These are phyloP conservation scores for Epizoanthus rinbou DNA, from an alignment of 92 coral and sea anemone species.

Conservation along the genomic window DNA sequence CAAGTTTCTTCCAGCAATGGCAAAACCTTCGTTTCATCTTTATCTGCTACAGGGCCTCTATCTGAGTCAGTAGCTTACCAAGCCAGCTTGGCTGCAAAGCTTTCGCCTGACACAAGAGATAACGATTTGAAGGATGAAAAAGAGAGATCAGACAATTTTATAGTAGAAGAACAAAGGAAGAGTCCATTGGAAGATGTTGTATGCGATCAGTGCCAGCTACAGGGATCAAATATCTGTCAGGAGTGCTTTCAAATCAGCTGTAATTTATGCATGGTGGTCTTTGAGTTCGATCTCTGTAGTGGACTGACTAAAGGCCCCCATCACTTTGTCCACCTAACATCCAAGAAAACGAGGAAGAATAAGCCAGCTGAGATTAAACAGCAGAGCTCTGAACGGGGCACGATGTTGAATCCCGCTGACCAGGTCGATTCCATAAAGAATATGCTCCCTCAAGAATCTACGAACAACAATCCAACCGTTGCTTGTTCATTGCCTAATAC, in stretches of 20 bases:
- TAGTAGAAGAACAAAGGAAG: background rate
- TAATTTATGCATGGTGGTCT: background rate
- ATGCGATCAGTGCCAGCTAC: slow-evolving; percentile 1
- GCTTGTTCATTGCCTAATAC: background rate
- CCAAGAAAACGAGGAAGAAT: background rate
- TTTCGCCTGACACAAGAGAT: background rate
- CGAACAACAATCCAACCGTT: too few species aligned
- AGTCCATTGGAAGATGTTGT: background rate
- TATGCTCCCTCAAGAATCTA: background rate
- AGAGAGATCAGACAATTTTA: background rate
- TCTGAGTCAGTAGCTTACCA: background rate
- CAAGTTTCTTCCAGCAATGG: background rate
- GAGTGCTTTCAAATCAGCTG: background rate
- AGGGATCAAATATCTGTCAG: slow-evolving; percentile 2
- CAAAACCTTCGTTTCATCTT: background rate
- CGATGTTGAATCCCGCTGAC: slow-evolving; percentile 49
- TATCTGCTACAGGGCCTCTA: too few species aligned
- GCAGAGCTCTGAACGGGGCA: slow-evolving; percentile 68
- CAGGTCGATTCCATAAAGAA: too few species aligned
- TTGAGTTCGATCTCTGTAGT: background rate
- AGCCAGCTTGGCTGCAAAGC: background rate
- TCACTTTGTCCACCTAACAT: background rate
- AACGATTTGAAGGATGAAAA: background rate
- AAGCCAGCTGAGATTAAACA: background rate
- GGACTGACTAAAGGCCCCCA: slow-evolving; percentile 4